A percentile compares a stretch with the other conserved stretches of the same genome.
phyloP scores from a whole-genome alignment of 2,113 vertebrate genomes.

The Brachionichthys hirsutus region DNA sequence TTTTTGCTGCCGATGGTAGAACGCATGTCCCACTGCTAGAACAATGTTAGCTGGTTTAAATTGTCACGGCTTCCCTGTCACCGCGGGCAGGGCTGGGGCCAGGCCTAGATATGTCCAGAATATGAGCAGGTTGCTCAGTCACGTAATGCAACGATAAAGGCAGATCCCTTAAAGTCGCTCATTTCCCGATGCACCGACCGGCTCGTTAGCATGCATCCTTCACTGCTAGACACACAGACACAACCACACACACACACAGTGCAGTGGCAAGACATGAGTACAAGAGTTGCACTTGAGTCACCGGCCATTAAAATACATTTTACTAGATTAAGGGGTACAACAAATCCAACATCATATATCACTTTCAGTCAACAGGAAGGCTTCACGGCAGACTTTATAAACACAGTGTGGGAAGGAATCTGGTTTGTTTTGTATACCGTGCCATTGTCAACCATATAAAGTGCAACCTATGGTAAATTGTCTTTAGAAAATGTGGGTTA shows the following conservation, averaged over 20 bases:
- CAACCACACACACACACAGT: constrained; percentile 29
- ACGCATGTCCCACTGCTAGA: constrained; percentile 53
- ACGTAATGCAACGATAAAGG: constrained; percentile 59
- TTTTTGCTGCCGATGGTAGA: constrained; percentile 34
- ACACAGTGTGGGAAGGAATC: constrained; percentile 3
- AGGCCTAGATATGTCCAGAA: constrained; percentile 59
- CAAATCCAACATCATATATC: constrained; percentile 19
- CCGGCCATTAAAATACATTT: constrained; percentile 13
- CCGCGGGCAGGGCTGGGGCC: constrained; percentile 47
- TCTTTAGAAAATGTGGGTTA: constrained; percentile 9
- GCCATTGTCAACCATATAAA: neutral
- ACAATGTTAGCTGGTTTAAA: constrained; percentile 65
- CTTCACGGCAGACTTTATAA: constrained; percentile 10
- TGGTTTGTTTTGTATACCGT: constrained; percentile 10
- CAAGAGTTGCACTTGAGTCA: constrained; percentile 6
- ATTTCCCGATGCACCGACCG: constrained; percentile 43
- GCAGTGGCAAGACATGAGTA: constrained; percentile 9
- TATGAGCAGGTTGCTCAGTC: constrained; percentile 69
- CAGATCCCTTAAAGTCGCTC: constrained; percentile 59
- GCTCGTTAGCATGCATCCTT: constrained; percentile 45
- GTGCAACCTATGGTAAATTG: neutral
- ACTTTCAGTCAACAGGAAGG: constrained; percentile 22
- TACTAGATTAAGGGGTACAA: constrained; percentile 3
- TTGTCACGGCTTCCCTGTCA: constrained; percentile 56
- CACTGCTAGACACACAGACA: constrained; percentile 23